phyloP scores from a whole-genome alignment of 2,888 invertebrate species.

The Lumbricus terrestris region DNA sequence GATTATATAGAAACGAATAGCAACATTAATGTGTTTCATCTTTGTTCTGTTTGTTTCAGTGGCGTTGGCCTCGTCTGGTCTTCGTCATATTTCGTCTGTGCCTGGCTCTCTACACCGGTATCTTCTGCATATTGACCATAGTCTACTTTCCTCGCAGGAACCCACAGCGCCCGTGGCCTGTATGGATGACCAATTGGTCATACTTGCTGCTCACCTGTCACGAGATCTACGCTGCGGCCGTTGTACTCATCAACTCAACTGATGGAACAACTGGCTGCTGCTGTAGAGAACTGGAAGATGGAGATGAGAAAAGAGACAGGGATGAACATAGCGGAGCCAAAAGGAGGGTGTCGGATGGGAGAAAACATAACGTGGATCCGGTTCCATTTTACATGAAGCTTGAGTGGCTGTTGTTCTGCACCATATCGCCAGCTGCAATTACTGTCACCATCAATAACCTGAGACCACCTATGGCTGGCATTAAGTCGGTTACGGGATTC shows the following conservation, averaged over 20 bases:
- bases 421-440: constrained; percentile 20
- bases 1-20: no score
- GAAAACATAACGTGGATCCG: background rate
- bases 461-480: background rate
- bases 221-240: constrained; percentile 35
- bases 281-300: constrained; percentile 4
- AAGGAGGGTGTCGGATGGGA: background rate
- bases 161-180: constrained; percentile 41
- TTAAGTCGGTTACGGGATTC: constrained; percentile 40
- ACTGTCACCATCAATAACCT: constrained; percentile 43
- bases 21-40: no score
- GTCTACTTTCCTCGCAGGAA: constrained; percentile 27
- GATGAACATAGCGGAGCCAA: background rate
- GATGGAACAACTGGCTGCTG: background rate
- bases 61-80: constrained; percentile 45
- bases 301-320: background rate
- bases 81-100: constrained; percentile 46
- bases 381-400: constrained; percentile 36
- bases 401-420: constrained; percentile 33
- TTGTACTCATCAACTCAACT: constrained; percentile 18
- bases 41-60: constrained; percentile 41
- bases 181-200: constrained; percentile 54
- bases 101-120: constrained; percentile 44
- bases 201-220: constrained; percentile 47
- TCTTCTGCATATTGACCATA: constrained; percentile 44